phyloP scores from a whole-genome alignment of 2,113 vertebrate genomes.

The Saguinus imperator region DNA sequence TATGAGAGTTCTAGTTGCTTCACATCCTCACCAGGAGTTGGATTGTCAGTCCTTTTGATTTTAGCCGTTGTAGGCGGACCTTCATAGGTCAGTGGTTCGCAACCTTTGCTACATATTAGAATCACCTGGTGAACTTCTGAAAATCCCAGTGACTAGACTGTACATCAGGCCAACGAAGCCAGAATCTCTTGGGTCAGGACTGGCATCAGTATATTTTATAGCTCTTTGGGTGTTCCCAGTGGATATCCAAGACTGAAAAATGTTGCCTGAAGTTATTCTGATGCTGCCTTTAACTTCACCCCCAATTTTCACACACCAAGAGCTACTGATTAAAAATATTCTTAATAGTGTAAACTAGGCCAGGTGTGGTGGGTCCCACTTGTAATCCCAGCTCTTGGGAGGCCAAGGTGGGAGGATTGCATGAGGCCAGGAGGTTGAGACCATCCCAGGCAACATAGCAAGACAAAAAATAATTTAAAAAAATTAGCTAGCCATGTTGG shows the following conservation, averaged over 20 bases:
- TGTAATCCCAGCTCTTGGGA: too few relatives aligned
- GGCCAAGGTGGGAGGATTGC: too few relatives aligned
- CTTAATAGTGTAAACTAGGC: neutral
- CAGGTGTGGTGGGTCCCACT: too few relatives aligned
- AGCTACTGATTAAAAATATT: neutral
- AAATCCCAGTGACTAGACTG: neutral
- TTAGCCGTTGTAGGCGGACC: neutral
- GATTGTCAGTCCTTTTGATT: neutral
- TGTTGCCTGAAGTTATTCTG: neutral
- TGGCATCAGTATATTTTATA: neutral
- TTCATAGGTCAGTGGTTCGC: neutral
- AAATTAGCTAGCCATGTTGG: too few relatives aligned
- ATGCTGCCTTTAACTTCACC: neutral
- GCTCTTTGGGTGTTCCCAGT: neutral
- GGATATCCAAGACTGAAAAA: neutral
- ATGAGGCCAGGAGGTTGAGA: too few relatives aligned
- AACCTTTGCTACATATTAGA: neutral
- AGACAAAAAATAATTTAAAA: too few relatives aligned
- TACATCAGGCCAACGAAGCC: neutral
- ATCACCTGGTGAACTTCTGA: neutral
- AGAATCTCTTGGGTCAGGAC: neutral
- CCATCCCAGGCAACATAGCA: too few relatives aligned
- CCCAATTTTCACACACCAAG: too few relatives aligned
- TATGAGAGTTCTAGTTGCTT: neutral
- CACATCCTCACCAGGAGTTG: neutral